Evolutionary conservation across 2,113 vertebrate genomes (phyloP).

Genomic region (Centropristis striata): DNA sequence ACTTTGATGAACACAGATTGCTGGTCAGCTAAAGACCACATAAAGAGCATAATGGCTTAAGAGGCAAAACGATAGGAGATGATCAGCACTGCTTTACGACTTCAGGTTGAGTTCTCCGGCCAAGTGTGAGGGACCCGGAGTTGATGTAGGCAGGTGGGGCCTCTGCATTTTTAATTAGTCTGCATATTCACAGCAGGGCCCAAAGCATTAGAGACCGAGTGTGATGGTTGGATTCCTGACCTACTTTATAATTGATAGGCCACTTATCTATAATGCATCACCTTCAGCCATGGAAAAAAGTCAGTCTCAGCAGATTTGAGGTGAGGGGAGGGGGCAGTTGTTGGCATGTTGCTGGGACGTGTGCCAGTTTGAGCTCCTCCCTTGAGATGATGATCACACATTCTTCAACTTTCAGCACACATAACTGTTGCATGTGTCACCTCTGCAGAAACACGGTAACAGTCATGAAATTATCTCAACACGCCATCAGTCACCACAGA

Average conservation of each 20-base stretch:
- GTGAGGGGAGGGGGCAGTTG: constrained; percentile 6
- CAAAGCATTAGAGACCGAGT: constrained; percentile 60
- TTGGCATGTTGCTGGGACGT: constrained; percentile 19
- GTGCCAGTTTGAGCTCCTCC: constrained; percentile 2
- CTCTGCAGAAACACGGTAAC: not conserved
- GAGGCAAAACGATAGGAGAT: constrained; percentile 29
- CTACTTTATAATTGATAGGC: constrained; percentile 77
- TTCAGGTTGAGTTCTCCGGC: constrained; percentile 21
- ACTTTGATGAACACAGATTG: constrained; percentile 33
- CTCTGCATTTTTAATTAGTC: constrained; percentile 70
- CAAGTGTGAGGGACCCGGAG: constrained; percentile 17
- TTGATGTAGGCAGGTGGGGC: constrained; percentile 49
- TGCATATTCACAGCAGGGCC: constrained; percentile 50
- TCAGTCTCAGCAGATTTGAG: constrained; percentile 67
- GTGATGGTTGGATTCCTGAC: constrained; percentile 67
- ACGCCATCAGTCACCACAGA: not conserved
- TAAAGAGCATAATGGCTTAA: not conserved
- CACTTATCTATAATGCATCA: constrained; percentile 76
- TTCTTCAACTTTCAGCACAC: not conserved
- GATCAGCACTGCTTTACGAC: constrained; percentile 29
- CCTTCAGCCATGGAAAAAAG: constrained; percentile 47
- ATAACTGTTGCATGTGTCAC: constrained; percentile 20
- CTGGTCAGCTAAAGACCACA: constrained; percentile 49
- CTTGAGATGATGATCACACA: constrained; percentile 11
- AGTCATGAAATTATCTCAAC: not conserved